Conservation (phyloP, 2,888 invertebrate species). For the Drosophila incognita region DNA sequence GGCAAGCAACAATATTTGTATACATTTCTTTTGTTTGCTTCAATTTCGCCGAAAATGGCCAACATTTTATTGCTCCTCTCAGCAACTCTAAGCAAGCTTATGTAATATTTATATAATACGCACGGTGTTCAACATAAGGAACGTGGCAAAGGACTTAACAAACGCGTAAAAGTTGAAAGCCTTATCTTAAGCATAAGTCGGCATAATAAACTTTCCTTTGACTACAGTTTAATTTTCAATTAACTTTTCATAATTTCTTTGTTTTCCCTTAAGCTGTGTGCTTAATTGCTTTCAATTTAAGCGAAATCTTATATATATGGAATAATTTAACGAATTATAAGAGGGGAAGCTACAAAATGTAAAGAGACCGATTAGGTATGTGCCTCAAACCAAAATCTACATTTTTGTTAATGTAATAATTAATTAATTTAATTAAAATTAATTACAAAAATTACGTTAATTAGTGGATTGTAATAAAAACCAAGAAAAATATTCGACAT, state of each 20-base stretch:
- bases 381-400: background rate
- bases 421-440: background rate
- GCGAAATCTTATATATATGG: background rate
- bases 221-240: constrained; percentile 27
- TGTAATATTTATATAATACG: constrained; percentile 17
- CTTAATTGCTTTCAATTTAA: constrained; percentile 15
- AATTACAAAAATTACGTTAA: background rate
- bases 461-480: background rate
- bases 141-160: background rate
- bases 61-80: constrained; percentile 15
- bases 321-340: background rate
- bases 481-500: background rate
- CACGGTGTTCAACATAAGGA: background rate
- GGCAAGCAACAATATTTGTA: constrained; percentile 31
- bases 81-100: constrained; percentile 22
- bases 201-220: background rate
- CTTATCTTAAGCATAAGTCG: background rate
- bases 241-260: constrained; percentile 13
- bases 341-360: background rate
- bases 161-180: background rate
- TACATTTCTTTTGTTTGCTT: constrained; percentile 19
- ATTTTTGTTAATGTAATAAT: background rate
- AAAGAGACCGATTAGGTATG: background rate
- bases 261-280: background rate
- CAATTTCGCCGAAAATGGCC: constrained; percentile 18